Conservation (phyloP, 2,113 vertebrate genomes). For the Cynoglossus semilaevis region DNA sequence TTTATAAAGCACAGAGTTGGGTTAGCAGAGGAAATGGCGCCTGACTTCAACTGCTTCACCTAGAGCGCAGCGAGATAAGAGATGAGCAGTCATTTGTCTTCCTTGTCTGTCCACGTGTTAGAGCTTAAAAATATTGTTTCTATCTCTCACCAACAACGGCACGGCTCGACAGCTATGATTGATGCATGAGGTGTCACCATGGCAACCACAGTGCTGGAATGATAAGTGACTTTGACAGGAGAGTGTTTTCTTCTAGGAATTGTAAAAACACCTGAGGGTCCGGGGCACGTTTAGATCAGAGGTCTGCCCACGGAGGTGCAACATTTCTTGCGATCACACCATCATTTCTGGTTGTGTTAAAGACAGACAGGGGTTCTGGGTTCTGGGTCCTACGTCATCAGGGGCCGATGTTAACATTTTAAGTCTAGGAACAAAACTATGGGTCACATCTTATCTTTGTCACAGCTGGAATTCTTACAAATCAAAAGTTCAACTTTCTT, state of each 20-base stretch:
- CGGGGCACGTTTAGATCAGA: constrained; percentile 1
- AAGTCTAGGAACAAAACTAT: too few species aligned
- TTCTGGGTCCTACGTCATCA: too few species aligned
- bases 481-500: too few species aligned
- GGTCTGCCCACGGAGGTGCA: too few species aligned
- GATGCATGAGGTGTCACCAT: constrained; percentile 54
- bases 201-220: constrained; percentile 43
- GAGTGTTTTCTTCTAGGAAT: constrained; percentile 45
- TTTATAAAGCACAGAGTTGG: background rate
- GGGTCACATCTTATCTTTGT: too few species aligned
- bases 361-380: too few species aligned
- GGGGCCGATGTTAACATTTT: too few species aligned
- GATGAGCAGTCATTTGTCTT: constrained; percentile 32
- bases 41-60: constrained; percentile 8
- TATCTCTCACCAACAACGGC: constrained; percentile 40
- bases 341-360: too few species aligned
- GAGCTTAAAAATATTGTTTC: constrained; percentile 53
- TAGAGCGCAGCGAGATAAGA: constrained; percentile 5
- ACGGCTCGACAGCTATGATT: constrained; percentile 54
- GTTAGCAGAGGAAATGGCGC: background rate
- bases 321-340: too few species aligned
- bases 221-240: constrained; percentile 44
- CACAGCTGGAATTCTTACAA: too few species aligned
- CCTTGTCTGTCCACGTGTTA: constrained; percentile 34
- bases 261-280: constrained; percentile 31